These are phyloP conservation scores for Pavo muticus DNA, from an alignment of 2,113 vertebrate genomes.

Conservation along the genomic window DNA sequence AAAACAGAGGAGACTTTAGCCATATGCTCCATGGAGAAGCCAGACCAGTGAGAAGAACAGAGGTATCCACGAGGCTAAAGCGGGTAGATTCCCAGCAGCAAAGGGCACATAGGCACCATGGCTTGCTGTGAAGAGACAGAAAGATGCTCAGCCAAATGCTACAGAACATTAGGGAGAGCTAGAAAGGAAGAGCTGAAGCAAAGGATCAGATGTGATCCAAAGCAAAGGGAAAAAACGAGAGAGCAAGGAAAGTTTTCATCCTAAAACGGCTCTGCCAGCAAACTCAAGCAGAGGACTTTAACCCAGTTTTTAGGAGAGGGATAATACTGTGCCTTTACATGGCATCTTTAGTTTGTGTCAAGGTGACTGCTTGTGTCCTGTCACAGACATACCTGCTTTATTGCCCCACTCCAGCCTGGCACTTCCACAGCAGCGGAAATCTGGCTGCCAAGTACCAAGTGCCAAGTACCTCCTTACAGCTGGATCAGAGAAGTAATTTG, in stretches of 20 bases:
- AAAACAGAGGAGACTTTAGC: background rate
- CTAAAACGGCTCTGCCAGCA: background rate
- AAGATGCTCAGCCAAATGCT: background rate
- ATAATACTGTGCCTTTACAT: background rate
- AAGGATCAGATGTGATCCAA: background rate
- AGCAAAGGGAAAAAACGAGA: background rate
- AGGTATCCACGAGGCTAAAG: background rate
- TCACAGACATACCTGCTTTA: background rate
- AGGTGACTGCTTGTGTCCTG: background rate
- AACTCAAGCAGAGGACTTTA: background rate
- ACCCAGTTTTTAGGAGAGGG: background rate
- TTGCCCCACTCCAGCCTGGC: background rate
- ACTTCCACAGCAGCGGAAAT: background rate
- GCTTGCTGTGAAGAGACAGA: fast-evolving
- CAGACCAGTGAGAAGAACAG: background rate
- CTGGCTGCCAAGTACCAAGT: background rate
- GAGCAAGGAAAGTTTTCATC: background rate
- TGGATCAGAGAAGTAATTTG: background rate
- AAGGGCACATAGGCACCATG: no score
- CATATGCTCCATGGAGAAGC: background rate
- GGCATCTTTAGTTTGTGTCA: background rate
- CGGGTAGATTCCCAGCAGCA: background rate
- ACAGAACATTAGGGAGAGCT: background rate
- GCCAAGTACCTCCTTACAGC: background rate
- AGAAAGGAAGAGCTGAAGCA: background rate